Evolutionary conservation across 2,797 vertebrate genomes (phyloP).

Genomic region (Phataginus tetradactyla): DNA sequence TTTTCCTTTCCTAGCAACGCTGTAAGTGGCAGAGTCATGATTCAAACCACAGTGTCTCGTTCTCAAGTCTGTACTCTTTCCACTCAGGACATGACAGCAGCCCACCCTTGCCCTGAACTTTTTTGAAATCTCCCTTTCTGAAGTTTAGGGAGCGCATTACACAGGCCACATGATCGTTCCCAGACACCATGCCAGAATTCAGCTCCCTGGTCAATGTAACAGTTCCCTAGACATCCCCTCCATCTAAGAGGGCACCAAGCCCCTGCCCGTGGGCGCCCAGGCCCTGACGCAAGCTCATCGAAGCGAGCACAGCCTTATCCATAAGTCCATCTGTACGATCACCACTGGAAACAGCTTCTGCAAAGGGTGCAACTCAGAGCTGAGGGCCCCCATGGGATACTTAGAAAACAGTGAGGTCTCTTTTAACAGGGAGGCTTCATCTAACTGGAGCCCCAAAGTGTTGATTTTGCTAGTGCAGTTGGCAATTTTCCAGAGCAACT

Average conservation of each 20-base stretch:
- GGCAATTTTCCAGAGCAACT: conserved; percentile 4
- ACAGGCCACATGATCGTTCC: too few species aligned
- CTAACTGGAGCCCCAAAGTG: not conserved
- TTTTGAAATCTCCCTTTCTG: not conserved
- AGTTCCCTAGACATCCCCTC: not conserved
- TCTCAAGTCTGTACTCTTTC: not conserved
- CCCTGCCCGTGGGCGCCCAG: not conserved
- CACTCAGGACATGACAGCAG: not conserved
- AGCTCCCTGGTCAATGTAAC: not conserved
- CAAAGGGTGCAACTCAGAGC: not conserved
- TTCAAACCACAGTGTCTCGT: not conserved
- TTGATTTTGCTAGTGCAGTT: not conserved
- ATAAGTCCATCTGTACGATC: not conserved
- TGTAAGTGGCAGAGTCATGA: not conserved
- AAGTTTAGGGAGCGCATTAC: not conserved
- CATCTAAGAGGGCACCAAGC: not conserved
- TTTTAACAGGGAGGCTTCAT: conserved; percentile 22
- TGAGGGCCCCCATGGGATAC: not conserved
- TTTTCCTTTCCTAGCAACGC: not conserved
- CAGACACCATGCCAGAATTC: not conserved
- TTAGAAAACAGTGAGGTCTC: not conserved
- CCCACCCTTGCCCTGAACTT: not conserved
- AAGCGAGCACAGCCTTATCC: not conserved
- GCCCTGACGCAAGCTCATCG: not conserved
- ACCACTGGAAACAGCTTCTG: not conserved